Evolutionary conservation across 2,888 invertebrate genomes (phyloP).

Genomic region (Eulithis testata): DNA sequence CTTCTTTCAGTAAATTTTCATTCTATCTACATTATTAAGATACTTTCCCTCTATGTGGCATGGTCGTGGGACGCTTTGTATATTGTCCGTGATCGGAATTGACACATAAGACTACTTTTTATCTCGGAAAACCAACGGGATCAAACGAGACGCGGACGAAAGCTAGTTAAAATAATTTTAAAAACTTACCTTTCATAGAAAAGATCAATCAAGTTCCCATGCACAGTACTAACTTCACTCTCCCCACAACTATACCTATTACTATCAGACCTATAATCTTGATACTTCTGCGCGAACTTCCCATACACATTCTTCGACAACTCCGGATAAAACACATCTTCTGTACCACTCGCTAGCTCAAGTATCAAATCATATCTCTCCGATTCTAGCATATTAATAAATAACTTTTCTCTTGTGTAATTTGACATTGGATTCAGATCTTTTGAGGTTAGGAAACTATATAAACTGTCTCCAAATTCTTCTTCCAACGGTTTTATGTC

Average conservation of each 20-base stretch:
- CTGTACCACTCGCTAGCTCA: conserved; percentile 90
- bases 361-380: conserved; percentile 90
- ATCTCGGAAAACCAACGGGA: too few species aligned
- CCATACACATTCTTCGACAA: conserved; percentile 72
- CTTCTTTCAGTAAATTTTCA: too few species aligned
- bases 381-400: conserved; percentile 86
- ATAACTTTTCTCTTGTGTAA: conserved; percentile 83
- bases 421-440: conserved; percentile 71
- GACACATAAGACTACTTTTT: too few species aligned
- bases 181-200: conserved; percentile 78
- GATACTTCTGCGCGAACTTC: conserved; percentile 76
- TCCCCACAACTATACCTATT: conserved; percentile 63
- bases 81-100: too few species aligned
- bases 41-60: too few species aligned
- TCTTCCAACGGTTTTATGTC: conserved; percentile 66
- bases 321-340: conserved; percentile 84
- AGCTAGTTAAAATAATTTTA: too few species aligned
- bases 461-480: conserved; percentile 88
- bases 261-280: conserved; percentile 66
- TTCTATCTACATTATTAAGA: too few species aligned
- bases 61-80: too few species aligned
- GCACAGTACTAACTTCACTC: conserved; percentile 50
- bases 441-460: conserved; percentile 74
- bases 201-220: conserved; percentile 83
- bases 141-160: too few species aligned